phyloP scores from a whole-genome alignment of 1,140 invertebrate genomes.

The Hestina assimilis region DNA sequence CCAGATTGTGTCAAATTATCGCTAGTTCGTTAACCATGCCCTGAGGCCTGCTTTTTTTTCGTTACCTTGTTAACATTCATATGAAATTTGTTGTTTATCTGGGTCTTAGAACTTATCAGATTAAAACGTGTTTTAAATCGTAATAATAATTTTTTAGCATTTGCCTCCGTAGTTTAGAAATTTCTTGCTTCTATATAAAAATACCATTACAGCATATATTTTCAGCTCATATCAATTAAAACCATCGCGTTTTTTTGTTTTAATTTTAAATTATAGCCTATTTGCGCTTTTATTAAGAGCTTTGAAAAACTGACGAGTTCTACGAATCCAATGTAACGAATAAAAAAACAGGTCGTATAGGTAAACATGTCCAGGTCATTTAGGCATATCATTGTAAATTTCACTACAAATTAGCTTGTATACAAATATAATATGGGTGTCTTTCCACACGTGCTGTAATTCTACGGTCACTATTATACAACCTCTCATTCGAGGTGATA shows the following conservation, averaged over 20 bases:
- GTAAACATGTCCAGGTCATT: not conserved
- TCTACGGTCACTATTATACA: not conserved
- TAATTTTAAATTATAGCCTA: not conserved
- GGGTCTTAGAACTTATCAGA: not conserved
- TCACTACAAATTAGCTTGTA: slow-evolving; percentile 3
- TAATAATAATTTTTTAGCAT: not conserved
- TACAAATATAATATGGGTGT: slow-evolving; percentile 5
- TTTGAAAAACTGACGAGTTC: not conserved
- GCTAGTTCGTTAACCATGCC: not conserved
- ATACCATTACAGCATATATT: not conserved
- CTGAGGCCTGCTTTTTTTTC: not conserved
- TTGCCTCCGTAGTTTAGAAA: not conserved
- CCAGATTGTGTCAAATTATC: slow-evolving; percentile 1
- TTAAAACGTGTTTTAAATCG: not conserved
- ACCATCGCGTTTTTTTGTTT: not conserved
- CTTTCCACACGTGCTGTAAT: slow-evolving; percentile 3
- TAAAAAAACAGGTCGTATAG: slow-evolving; percentile 8
- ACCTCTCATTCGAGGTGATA: not conserved
- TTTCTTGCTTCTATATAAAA: not conserved
- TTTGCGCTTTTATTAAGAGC: not conserved
- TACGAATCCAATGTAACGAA: not conserved
- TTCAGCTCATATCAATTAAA: not conserved
- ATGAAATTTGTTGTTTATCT: not conserved
- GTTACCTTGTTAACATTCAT: not conserved
- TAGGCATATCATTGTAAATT: slow-evolving; percentile 2